Evolutionary conservation across 2,888 invertebrate species (phyloP), one percentile per base, ranked within the genome.

Genomic region (Notodonta ziczac): DNA sequence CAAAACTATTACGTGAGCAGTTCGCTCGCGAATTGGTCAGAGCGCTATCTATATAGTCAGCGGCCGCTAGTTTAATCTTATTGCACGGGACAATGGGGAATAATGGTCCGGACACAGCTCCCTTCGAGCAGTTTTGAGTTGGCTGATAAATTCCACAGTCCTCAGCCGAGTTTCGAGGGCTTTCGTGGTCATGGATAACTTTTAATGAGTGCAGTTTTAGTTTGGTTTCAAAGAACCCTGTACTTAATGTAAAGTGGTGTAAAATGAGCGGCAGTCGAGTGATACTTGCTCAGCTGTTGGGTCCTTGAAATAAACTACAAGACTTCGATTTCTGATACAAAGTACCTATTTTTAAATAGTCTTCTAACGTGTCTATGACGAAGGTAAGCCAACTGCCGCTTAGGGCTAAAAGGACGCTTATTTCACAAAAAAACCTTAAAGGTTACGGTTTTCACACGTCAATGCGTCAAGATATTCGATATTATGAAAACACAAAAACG

Each of bases 1-100:
- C 91, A 90, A 89, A 91, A 91, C 89, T 91, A 90, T 89, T 90
- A 89, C 87, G 86, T 85, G 86, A 87, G 84, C 83, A 84, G 83
- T 87, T 83, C 84, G 78, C 77, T 80, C 81, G 84, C 86, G 87
- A 89, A 87, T 89, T 86, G 86, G 83, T 85, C 85, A 84, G 79
- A 77, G 74, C 78, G 78, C 80, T 86, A 83, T 84, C 84, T 83
- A 77, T 86, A 80, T 84, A 79, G 81, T 74, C 76, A 77, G 73
- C 61, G 81, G 79, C 76, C 84, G 80, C 83, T 82, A 85, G 88
- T 90, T 90, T 87, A 88, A 88, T 90, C 88, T 90, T 87, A 91
- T 90, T 91, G 86, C 88, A 82, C 82, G 85, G 84, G 85, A 89
- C 88, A 90, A 89, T 87, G 78, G 87, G 79, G 83, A 87, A 88